A percentile compares a stretch with the other conserved stretches of the same genome.
Evolutionary conservation across 2,797 vertebrate species (phyloP).

Genomic region (Pangasius sanitwongsei): DNA sequence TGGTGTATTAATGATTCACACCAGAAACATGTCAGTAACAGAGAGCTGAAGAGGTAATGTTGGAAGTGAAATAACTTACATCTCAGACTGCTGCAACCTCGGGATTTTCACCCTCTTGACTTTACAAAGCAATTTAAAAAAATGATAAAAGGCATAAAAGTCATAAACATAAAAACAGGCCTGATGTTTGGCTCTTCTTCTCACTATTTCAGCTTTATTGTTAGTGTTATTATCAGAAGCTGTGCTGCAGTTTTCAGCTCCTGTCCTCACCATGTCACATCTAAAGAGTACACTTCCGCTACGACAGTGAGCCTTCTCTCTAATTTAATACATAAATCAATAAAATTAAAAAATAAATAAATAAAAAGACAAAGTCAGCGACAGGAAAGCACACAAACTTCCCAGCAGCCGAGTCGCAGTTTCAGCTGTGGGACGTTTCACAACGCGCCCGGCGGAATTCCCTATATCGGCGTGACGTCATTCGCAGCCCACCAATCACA

Average conservation of each 20-base stretch:
- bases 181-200: background rate
- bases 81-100: conserved; percentile 31
- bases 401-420: background rate
- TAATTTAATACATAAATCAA: too few species aligned
- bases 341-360: background rate
- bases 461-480: conserved; percentile 65
- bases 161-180: background rate
- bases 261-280: conserved; percentile 12
- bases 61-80: conserved; percentile 55
- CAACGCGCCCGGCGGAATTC: conserved; percentile 67
- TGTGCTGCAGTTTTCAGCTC: background rate
- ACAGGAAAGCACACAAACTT: background rate
- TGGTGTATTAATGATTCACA: background rate
- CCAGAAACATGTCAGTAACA: background rate
- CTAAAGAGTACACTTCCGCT: background rate
- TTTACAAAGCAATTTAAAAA: background rate
- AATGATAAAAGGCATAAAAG: background rate
- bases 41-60: background rate
- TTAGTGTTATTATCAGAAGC: background rate
- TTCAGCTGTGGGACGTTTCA: background rate
- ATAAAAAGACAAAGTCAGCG: background rate
- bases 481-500: conserved; percentile 61
- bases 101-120: conserved; percentile 40
- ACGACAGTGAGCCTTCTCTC: too few species aligned
- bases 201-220: background rate